phyloP scores from a whole-genome alignment of 1,140 invertebrate genomes.

The Pectinophora gossypiella region DNA sequence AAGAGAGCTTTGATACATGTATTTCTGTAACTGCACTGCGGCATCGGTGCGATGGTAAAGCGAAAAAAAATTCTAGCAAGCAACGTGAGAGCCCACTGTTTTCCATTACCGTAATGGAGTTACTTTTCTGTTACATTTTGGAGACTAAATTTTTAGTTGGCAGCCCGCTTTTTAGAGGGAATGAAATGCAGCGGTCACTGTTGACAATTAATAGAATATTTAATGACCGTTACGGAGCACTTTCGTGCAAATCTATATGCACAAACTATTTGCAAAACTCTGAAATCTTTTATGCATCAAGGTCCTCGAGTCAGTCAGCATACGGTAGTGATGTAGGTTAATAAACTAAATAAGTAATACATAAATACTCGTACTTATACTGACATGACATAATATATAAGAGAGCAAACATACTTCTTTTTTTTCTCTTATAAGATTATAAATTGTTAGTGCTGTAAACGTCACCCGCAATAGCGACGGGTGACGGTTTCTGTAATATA shows the following conservation, averaged over 20 bases:
- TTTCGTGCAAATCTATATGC: not conserved
- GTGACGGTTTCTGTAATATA: too few species aligned
- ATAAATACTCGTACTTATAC: too few species aligned
- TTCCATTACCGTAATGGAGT: conserved; percentile 67
- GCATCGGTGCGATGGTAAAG: conserved; percentile 36
- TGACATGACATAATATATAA: too few species aligned
- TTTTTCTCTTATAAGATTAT: too few species aligned
- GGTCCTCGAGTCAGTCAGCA: too few species aligned
- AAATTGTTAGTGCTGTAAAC: too few species aligned
- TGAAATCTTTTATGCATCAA: too few species aligned
- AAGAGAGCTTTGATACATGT: conserved; percentile 59
- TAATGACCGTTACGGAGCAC: not conserved
- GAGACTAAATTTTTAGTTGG: conserved; percentile 40
- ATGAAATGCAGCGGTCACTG: not conserved
- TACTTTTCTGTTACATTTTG: conserved; percentile 54
- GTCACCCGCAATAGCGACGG: too few species aligned
- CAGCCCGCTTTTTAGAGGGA: conserved; percentile 19
- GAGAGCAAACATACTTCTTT: too few species aligned
- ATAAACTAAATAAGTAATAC: too few species aligned
- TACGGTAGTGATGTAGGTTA: too few species aligned
- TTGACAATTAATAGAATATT: not conserved
- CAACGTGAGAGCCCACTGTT: conserved; percentile 51
- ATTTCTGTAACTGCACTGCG: conserved; percentile 67
- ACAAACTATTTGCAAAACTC: too few species aligned
- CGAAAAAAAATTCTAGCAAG: conserved; percentile 55